Evolutionary conservation across 2,113 vertebrate genomes (phyloP).

Genomic region (Noctilio leporinus): DNA sequence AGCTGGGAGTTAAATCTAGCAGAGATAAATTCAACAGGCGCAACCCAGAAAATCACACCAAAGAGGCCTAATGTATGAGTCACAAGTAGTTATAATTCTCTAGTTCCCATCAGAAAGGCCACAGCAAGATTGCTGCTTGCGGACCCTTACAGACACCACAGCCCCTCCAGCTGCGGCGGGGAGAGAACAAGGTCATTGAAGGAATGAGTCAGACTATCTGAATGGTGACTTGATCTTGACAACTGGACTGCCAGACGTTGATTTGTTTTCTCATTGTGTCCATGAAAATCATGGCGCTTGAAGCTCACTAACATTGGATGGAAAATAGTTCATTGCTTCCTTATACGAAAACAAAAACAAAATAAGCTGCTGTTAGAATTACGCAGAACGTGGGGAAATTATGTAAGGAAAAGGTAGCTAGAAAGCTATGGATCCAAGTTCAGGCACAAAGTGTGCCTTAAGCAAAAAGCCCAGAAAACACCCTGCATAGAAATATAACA

Average conservation of each 20-base stretch:
- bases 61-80: not conserved
- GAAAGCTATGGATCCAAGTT: not conserved
- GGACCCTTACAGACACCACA: not conserved
- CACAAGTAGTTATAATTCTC: not conserved
- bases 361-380: not conserved
- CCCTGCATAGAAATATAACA: not conserved
- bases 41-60: not conserved
- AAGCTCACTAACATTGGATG: not conserved
- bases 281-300: not conserved
- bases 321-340: not conserved
- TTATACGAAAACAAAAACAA: not conserved
- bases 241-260: constrained; percentile 48
- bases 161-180: not conserved
- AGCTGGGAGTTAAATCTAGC: not conserved
- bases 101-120: not conserved
- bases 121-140: not conserved
- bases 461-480: not conserved
- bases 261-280: constrained; percentile 13
- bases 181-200: not conserved
- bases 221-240: not conserved
- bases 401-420: not conserved
- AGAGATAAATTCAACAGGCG: not conserved
- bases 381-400: not conserved
- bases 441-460: not conserved
- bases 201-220: not conserved